Conservation (phyloP, 2,888 invertebrate species). For the Hemicrepidius hirtus region DNA sequence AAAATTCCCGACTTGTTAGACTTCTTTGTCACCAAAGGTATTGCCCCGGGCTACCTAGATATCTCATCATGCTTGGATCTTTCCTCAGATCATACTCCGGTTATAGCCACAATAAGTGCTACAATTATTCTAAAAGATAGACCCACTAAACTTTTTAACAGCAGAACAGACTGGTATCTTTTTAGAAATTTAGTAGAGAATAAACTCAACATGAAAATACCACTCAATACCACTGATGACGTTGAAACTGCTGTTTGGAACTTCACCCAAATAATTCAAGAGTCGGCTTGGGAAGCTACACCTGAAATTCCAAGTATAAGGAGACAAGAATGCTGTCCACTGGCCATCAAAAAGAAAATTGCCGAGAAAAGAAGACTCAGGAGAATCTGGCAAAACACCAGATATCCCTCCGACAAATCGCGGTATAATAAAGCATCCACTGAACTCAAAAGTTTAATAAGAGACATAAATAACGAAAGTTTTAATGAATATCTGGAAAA, state of each 20-base stretch:
- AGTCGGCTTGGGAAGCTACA: constrained; percentile 50
- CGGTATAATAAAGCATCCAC: constrained; percentile 42
- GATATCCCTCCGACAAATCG: constrained; percentile 46
- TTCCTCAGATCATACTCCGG: constrained; percentile 56
- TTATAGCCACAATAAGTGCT: constrained; percentile 48
- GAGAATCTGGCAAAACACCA: constrained; percentile 48
- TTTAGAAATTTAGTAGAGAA: constrained; percentile 40
- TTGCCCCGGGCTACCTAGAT: constrained; percentile 29
- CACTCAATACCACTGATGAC: constrained; percentile 44
- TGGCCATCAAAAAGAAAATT: constrained; percentile 48
- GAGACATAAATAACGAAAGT: constrained; percentile 14
- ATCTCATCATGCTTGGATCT: constrained; percentile 52
- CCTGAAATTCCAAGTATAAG: constrained; percentile 25
- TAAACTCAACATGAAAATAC: constrained; percentile 41
- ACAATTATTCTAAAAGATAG: constrained; percentile 36
- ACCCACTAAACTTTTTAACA: constrained; percentile 32
- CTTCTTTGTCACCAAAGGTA: constrained; percentile 33
- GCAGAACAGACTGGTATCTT: constrained; percentile 49
- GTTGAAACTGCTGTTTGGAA: constrained; percentile 49
- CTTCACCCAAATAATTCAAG: constrained; percentile 44
- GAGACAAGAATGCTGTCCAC: constrained; percentile 37
- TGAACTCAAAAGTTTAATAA: constrained; percentile 46
- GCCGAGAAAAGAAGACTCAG: constrained; percentile 47
- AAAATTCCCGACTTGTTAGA: constrained; percentile 26
- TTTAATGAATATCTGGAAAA: constrained; percentile 33